Evolutionary conservation across 2,113 vertebrate genomes (phyloP), one percentile per base, ranked within the genome.

Genomic region (Sinocyclocheilus anophthalmus): DNA sequence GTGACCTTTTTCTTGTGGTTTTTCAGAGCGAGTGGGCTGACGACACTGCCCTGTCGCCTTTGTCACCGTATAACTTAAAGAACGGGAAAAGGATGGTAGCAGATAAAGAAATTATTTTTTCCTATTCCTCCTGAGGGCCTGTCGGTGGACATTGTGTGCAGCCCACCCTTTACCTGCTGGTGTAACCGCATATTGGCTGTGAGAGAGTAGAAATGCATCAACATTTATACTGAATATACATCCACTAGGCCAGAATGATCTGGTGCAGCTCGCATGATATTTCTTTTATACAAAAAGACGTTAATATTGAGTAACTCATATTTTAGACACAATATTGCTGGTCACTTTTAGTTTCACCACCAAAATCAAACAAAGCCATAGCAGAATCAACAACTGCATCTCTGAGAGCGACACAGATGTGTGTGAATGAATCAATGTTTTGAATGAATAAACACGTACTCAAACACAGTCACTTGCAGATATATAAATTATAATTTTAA

Each of bases 1-100:
- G 89, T 93, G 91, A 94, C 94, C 94, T 94, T 94, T 92, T 88
- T 85, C 67, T 88, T 87, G 59, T 48, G 78, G 80, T 88, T 86
- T 87, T 91, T 90, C 81, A 7, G 73, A 76, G 87, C 89, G 90
- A 91, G 76, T 84, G 89, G 92, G 89, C 93, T 91, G 91, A 30
- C 88, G 90, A 87, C 88, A 87, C 85, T 78, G 86, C 83, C 63
- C 85, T 30, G 87, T 91, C 83, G 86, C 90, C 89, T 89, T 95
- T 94, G 92, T 94, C 89, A 77, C 22, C 61, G 69, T 88, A 76
- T 80, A 88, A 65, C 30, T 48, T 22, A 42, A 65, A 72, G 69
- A 70, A 50, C 7, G 14, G 39, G 0, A 16, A 83, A 70, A 72
- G 14, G 20, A 70, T 12, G 30, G 26, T 55, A 24, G 22, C 12